Percentiles rank a stretch among this genome's conserved stretches.
phyloP scores from a whole-genome alignment of 2,888 invertebrate species.

The Orgyia antiqua region DNA sequence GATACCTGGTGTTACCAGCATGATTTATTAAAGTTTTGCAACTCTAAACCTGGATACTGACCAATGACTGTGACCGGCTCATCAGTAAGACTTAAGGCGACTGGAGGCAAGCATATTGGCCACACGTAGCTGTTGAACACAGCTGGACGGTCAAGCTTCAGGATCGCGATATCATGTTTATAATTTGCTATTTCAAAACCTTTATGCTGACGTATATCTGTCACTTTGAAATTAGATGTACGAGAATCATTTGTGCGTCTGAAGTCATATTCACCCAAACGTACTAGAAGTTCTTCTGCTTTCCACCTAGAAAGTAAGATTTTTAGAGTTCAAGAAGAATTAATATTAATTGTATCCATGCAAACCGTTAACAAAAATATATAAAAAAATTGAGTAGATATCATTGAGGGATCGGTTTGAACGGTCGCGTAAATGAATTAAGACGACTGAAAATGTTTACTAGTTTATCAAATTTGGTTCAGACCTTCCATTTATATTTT shows the following conservation, averaged over 20 bases:
- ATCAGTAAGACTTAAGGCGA: constrained; percentile 78
- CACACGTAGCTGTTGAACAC: constrained; percentile 88
- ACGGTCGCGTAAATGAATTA: too few relatives aligned
- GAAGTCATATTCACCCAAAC: constrained; percentile 91
- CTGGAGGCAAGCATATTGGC: constrained; percentile 90
- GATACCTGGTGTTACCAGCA: too few relatives aligned
- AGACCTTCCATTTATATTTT: too few relatives aligned
- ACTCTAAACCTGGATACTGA: too few relatives aligned
- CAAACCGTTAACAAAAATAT: too few relatives aligned
- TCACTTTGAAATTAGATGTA: constrained; percentile 82
- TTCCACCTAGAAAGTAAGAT: constrained; percentile 62
- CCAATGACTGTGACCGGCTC: constrained; percentile 83
- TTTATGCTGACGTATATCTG: constrained; percentile 81
- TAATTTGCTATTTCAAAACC: constrained; percentile 83
- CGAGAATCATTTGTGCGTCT: constrained; percentile 81
- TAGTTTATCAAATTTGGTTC: too few relatives aligned
- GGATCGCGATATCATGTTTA: constrained; percentile 87
- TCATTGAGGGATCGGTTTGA: too few relatives aligned
- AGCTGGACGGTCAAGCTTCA: constrained; percentile 82
- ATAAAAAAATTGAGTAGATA: too few relatives aligned
- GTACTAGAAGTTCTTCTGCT: constrained; percentile 80
- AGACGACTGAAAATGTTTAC: too few relatives aligned
- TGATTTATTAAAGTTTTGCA: too few relatives aligned
- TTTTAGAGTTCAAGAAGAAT: neutral
- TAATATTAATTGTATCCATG: too few relatives aligned